Percentiles rank a stretch among this genome's conserved stretches.
Evolutionary conservation across 2,113 vertebrate species (phyloP).

Genomic region (Corapipo altera): DNA sequence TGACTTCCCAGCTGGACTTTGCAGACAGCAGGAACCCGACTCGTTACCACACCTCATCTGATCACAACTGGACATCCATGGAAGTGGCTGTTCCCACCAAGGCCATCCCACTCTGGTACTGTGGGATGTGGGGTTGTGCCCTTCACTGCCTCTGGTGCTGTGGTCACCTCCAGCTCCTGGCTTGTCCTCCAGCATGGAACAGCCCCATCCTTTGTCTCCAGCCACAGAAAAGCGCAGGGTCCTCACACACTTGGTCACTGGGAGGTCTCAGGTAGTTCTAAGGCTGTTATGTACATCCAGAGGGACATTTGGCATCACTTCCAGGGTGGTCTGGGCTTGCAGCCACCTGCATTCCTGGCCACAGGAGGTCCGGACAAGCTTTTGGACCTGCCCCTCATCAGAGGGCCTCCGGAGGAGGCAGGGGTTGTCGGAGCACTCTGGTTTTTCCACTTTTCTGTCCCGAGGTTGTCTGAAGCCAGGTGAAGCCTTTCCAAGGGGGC

Average conservation of each 20-base stretch:
- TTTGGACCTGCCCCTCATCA: not conserved
- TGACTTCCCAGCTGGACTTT: fast-evolving
- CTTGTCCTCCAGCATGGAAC: fast-evolving
- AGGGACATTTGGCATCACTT: constrained; percentile 16
- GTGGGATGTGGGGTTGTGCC: fast-evolving
- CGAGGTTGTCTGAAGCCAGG: not conserved
- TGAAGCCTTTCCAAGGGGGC: not conserved
- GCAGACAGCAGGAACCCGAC: not conserved
- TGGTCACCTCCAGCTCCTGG: fast-evolving
- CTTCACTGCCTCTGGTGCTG: not conserved
- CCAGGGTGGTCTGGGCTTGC: constrained; percentile 70
- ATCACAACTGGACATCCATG: fast-evolving
- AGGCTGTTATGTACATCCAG: not conserved
- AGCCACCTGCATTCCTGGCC: not conserved
- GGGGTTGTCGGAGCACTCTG: not conserved
- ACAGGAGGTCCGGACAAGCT: not conserved
- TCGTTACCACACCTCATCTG: fast-evolving
- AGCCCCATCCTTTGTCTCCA: fast-evolving
- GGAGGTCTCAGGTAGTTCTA: not conserved
- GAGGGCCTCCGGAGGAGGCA: not conserved
- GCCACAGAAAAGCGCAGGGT: fast-evolving
- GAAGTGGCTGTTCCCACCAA: not conserved
- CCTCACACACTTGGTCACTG: fast-evolving
- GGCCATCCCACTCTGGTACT: fast-evolving
- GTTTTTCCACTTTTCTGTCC: not conserved